These are phyloP conservation scores for Corythaixoides concolor DNA, from an alignment of 2,113 vertebrate species.

Conservation along the genomic window DNA sequence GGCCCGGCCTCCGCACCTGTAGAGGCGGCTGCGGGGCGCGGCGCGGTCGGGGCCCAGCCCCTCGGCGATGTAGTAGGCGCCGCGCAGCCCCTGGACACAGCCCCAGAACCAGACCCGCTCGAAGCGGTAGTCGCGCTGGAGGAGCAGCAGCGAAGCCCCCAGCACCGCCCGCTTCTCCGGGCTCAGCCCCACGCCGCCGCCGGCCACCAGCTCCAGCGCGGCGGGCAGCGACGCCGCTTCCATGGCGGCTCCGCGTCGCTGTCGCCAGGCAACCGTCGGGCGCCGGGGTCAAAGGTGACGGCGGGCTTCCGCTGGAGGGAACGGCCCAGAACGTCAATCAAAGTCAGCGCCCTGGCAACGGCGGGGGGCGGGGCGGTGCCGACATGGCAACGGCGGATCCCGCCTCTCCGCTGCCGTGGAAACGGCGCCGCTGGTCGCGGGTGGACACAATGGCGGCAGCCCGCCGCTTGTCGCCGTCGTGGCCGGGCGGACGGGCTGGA, in stretches of 20 bases:
- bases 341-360: background rate
- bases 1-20: conserved; percentile 77
- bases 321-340: background rate
- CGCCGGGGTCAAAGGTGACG: background rate
- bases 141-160: conserved; percentile 79
- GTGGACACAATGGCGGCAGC: background rate
- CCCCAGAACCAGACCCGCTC: conserved; percentile 89
- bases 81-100: conserved; percentile 83
- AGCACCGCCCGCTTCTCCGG: conserved; percentile 81
- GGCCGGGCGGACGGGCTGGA: background rate
- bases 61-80: conserved; percentile 87
- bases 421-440: background rate
- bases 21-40: conserved; percentile 79
- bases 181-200: conserved; percentile 80
- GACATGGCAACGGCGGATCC: background rate
- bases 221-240: conserved; percentile 74
- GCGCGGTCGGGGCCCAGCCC: conserved; percentile 84
- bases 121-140: conserved; percentile 87
- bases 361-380: too few relatives aligned
- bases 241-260: conserved; percentile 68
- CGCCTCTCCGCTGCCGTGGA: background rate
- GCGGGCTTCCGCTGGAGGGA: background rate
- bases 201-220: conserved; percentile 79
- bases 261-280: conserved; percentile 13
- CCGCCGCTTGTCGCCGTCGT: too few relatives aligned